Percentiles rank a stretch among this genome's conserved stretches.
These are phyloP conservation scores for Lithobates pipiens DNA, from an alignment of 2,797 vertebrate genomes.

Conservation along the genomic window DNA sequence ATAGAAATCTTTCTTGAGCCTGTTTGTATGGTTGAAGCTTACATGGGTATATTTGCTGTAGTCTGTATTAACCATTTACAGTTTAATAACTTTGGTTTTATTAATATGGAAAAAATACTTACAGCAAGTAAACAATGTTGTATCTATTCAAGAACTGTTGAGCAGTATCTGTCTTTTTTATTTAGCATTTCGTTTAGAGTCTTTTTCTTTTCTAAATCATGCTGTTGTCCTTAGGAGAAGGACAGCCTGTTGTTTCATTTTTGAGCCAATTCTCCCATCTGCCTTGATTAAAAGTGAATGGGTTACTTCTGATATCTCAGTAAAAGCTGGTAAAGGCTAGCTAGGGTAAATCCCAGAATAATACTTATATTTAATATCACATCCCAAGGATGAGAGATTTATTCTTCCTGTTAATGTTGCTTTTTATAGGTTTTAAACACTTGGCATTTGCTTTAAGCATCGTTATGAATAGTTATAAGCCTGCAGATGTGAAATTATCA, in stretches of 20 bases:
- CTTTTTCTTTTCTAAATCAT: constrained; percentile 42
- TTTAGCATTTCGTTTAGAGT: constrained; percentile 23
- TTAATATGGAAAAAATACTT: not conserved
- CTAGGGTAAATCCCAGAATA: constrained; percentile 45
- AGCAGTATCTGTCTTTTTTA: not conserved
- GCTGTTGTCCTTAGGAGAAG: constrained; percentile 32
- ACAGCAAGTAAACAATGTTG: constrained; percentile 7
- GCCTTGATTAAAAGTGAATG: constrained; percentile 55
- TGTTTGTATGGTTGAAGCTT: too few species aligned
- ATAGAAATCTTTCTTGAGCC: too few species aligned
- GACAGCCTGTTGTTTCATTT: constrained; percentile 24
- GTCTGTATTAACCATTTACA: not conserved
- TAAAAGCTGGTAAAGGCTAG: constrained; percentile 37
- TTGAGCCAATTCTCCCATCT: constrained; percentile 50
- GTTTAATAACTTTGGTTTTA: not conserved
- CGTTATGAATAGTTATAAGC: constrained; percentile 31
- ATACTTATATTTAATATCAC: constrained; percentile 42
- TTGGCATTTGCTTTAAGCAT: constrained; percentile 45
- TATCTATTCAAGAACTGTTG: not conserved
- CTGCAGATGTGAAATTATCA: constrained; percentile 44
- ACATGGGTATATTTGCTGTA: too few species aligned
- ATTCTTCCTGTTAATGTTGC: constrained; percentile 45
- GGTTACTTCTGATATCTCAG: constrained; percentile 28
- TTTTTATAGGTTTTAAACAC: constrained; percentile 51
- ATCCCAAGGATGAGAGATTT: constrained; percentile 40